Conservation (phyloP, 1,140 invertebrate species). For the Saccostrea cuccullata region DNA sequence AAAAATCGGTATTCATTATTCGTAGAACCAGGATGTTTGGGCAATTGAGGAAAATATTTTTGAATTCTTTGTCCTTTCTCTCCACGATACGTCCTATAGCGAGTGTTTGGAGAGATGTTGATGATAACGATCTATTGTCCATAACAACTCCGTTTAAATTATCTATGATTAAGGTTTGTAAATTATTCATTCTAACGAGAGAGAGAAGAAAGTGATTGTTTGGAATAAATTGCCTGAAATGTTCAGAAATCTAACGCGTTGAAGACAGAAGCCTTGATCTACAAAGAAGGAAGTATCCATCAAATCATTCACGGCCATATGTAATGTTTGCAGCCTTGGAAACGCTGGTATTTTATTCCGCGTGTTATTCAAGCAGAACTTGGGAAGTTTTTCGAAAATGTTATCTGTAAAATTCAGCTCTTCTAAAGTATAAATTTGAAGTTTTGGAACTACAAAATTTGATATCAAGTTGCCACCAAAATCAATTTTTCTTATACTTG, state of each 20-base stretch:
- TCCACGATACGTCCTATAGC: not conserved
- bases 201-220: not conserved
- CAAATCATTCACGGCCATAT: not conserved
- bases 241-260: not conserved
- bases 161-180: slow-evolving; percentile 2
- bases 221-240: not conserved
- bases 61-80: not conserved
- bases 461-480: slow-evolving; percentile 8
- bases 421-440: not conserved
- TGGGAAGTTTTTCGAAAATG: not conserved
- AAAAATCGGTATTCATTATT: not conserved
- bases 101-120: not conserved
- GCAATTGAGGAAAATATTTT: not conserved
- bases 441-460: not conserved
- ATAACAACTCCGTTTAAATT: not conserved
- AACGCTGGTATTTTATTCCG: not conserved
- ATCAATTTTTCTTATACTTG: not conserved
- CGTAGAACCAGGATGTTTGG: not conserved
- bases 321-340: not conserved
- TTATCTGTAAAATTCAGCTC: not conserved
- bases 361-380: not conserved
- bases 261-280: not conserved
- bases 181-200: not conserved
- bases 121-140: not conserved
- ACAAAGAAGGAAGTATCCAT: not conserved